phyloP scores from a whole-genome alignment of 2,888 invertebrate genomes.

The Polyommatus icarus region DNA sequence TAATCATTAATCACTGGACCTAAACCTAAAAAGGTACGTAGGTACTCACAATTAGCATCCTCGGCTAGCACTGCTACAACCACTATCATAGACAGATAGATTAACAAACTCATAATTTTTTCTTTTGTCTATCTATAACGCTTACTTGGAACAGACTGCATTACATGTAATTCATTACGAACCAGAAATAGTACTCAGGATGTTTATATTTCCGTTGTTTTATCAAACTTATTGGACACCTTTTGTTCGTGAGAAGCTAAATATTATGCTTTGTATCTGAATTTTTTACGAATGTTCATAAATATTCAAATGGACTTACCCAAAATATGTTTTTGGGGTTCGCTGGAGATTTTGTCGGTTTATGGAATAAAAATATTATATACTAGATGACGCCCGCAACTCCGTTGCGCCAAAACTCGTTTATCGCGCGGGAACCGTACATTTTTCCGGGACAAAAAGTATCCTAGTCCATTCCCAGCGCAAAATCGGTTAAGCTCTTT shows the following conservation, averaged over 20 bases:
- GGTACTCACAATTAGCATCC: slow-evolving; percentile 71
- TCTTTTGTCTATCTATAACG: slow-evolving; percentile 31
- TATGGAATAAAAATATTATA: no score
- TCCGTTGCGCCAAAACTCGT: no score
- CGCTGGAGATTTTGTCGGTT: background rate
- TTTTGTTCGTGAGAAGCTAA: slow-evolving; percentile 47
- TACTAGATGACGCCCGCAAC: no score
- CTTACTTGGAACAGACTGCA: slow-evolving; percentile 36
- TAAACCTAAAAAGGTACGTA: background rate
- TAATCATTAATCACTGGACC: background rate
- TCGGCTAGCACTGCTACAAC: slow-evolving; percentile 56
- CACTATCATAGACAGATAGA: slow-evolving; percentile 52
- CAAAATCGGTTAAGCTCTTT: no score
- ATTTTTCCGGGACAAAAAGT: no score
- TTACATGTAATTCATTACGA: slow-evolving; percentile 33
- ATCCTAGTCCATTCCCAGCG: no score
- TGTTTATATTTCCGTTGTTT: slow-evolving; percentile 65
- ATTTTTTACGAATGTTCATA: slow-evolving; percentile 45
- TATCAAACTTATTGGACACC: slow-evolving; percentile 44
- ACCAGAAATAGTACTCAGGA: slow-evolving; percentile 60
- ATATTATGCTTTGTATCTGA: slow-evolving; percentile 57
- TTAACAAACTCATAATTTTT: slow-evolving; percentile 54
- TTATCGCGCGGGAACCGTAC: no score
- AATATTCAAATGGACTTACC: background rate
- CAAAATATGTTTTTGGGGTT: slow-evolving; percentile 1